Evolutionary conservation across 2,888 invertebrate species (phyloP).

Genomic region (Patella pellucida): DNA sequence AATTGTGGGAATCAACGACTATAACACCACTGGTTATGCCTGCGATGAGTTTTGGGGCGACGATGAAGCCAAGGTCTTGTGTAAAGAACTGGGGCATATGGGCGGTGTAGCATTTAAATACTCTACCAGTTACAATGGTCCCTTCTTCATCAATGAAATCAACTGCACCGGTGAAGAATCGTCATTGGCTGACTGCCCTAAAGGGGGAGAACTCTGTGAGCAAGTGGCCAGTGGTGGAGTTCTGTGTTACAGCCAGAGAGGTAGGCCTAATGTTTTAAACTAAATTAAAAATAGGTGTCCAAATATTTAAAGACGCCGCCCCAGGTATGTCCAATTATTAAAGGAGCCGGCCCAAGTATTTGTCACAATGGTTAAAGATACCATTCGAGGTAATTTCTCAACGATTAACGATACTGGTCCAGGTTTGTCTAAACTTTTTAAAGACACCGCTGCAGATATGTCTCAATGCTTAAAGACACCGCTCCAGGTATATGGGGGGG

Average conservation of each 20-base stretch:
- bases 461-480: too few species aligned
- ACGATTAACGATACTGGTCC: too few species aligned
- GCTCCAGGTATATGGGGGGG: too few species aligned
- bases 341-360: too few species aligned
- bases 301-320: too few species aligned
- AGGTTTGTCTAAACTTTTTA: too few species aligned
- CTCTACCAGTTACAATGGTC: constrained; percentile 26
- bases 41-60: constrained; percentile 53
- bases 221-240: constrained; percentile 37
- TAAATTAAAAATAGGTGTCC: too few species aligned
- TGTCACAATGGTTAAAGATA: too few species aligned
- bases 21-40: constrained; percentile 45
- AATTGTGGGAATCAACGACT: constrained; percentile 13
- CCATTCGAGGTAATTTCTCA: too few species aligned
- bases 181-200: constrained; percentile 34
- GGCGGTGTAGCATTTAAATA: constrained; percentile 59
- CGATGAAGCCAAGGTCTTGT: constrained; percentile 48
- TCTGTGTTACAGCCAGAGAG: constrained; percentile 40
- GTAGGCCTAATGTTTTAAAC: constrained; percentile 15
- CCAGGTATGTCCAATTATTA: too few species aligned
- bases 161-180: constrained; percentile 44
- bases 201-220: constrained; percentile 32
- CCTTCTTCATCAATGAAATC: constrained; percentile 38
- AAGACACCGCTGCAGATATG: too few species aligned
- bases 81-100: constrained; percentile 70